A percentile compares a stretch with the other conserved stretches of the same genome.
Evolutionary conservation across 2,888 invertebrate genomes (phyloP).

Genomic region (Crossocerus cetratus): DNA sequence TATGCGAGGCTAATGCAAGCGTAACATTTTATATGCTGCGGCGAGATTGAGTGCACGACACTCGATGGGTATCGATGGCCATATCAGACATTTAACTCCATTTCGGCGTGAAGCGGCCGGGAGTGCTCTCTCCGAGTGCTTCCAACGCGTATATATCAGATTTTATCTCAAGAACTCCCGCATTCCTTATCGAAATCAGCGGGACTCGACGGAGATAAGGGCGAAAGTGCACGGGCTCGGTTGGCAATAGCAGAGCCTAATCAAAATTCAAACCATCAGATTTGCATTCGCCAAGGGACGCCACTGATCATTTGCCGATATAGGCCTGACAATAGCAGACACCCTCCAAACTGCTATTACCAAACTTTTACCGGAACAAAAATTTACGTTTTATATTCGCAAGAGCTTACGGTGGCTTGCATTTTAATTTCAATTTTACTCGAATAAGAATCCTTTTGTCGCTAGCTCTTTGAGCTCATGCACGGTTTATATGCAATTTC

Average conservation of each 20-base stretch:
- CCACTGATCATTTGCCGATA: background rate
- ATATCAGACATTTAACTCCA: no score
- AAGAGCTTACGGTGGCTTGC: background rate
- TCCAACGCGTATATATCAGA: constrained; percentile 26
- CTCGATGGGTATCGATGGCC: no score
- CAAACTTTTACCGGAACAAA: no score
- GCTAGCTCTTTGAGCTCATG: no score
- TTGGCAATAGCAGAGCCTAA: background rate
- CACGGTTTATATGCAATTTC: no score
- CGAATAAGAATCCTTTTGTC: no score
- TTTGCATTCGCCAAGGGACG: constrained; percentile 24
- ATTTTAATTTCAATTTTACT: no score
- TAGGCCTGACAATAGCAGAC: background rate
- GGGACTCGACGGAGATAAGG: constrained; percentile 28
- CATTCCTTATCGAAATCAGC: constrained; percentile 32
- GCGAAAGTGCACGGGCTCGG: constrained; percentile 13
- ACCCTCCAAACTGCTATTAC: background rate
- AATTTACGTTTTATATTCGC: background rate
- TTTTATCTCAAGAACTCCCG: constrained; percentile 22
- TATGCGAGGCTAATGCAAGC: no score
- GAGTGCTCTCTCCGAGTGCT: constrained; percentile 1
- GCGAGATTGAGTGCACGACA: no score
- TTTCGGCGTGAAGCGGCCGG: background rate
- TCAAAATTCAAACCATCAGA: constrained; percentile 27
- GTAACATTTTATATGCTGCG: no score